Percentiles rank a stretch among this genome's conserved stretches.
Evolutionary conservation across 2,888 invertebrate species (phyloP).

Genomic region (Cantharis nigra): DNA sequence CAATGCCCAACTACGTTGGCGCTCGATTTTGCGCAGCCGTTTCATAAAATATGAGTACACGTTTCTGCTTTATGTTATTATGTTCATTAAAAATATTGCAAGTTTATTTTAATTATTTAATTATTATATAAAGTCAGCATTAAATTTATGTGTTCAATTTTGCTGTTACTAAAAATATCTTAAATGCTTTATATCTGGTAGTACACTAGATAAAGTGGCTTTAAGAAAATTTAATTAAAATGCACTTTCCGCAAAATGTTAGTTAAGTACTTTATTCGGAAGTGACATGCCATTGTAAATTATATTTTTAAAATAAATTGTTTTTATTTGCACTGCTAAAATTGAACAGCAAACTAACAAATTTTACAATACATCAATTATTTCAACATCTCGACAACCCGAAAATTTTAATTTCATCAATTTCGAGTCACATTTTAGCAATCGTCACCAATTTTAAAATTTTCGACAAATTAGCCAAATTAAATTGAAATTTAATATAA

Average conservation of each 20-base stretch:
- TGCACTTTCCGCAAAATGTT: neutral
- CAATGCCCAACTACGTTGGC: too few relatives aligned
- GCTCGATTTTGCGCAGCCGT: too few relatives aligned
- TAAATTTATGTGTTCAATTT: neutral
- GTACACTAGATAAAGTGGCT: neutral
- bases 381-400: neutral
- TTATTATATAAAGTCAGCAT: neutral
- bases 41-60: neutral
- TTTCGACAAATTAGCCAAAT: neutral
- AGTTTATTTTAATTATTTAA: neutral
- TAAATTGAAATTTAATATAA: neutral
- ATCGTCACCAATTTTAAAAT: neutral
- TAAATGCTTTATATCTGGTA: neutral
- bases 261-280: neutral
- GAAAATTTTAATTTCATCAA: neutral
- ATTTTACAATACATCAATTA: neutral
- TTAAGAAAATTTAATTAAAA: neutral
- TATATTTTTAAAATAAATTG: neutral
- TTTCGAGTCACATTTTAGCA: neutral
- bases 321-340: neutral
- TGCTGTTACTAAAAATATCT: neutral
- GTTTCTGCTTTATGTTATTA: neutral
- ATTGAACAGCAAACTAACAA: too few relatives aligned
- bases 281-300: neutral
- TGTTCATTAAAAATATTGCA: neutral